A percentile compares a stretch with the other conserved stretches of the same genome.
phyloP scores from a whole-genome alignment of 1,140 invertebrate species.

The Mercenaria mercenaria region DNA sequence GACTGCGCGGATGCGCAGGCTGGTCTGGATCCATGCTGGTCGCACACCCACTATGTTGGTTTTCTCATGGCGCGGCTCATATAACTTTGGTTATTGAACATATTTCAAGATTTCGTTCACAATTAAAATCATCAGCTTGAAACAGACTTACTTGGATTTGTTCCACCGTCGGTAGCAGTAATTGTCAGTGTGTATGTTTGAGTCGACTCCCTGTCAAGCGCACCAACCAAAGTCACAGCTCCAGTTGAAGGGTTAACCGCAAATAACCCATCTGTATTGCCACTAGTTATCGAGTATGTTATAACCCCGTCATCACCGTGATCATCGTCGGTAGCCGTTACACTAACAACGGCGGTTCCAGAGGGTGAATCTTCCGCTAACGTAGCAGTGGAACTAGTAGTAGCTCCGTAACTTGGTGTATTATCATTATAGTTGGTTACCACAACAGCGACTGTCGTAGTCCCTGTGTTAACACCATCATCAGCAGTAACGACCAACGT shows the following conservation, averaged over 20 bases:
- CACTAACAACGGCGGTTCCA: conserved; percentile 19
- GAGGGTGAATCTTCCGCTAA: conserved; percentile 61
- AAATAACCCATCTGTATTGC: conserved; percentile 62
- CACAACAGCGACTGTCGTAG: conserved; percentile 57
- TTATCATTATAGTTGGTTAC: conserved; percentile 71
- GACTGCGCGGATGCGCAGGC: no score
- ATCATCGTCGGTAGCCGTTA: conserved; percentile 43
- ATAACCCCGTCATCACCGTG: conserved; percentile 37
- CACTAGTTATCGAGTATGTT: conserved; percentile 32
- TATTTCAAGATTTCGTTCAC: no score
- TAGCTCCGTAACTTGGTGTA: conserved; percentile 63
- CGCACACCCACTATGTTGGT: no score
- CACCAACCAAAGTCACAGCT: conserved; percentile 56
- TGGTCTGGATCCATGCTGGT: no score
- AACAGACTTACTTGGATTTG: conserved; percentile 50
- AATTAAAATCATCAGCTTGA: no score
- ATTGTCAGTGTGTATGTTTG: conserved; percentile 68
- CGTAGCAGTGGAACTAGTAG: conserved; percentile 49
- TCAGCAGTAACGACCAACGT: conserved; percentile 55
- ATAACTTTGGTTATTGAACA: no score
- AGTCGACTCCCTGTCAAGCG: conserved; percentile 75
- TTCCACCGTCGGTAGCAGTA: conserved; percentile 69
- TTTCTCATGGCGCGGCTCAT: no score
- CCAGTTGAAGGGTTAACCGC: conserved; percentile 69
- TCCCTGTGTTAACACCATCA: conserved; percentile 65